Conservation (phyloP, 2,797 vertebrate genomes). For the Hipposideros larvatus region DNA sequence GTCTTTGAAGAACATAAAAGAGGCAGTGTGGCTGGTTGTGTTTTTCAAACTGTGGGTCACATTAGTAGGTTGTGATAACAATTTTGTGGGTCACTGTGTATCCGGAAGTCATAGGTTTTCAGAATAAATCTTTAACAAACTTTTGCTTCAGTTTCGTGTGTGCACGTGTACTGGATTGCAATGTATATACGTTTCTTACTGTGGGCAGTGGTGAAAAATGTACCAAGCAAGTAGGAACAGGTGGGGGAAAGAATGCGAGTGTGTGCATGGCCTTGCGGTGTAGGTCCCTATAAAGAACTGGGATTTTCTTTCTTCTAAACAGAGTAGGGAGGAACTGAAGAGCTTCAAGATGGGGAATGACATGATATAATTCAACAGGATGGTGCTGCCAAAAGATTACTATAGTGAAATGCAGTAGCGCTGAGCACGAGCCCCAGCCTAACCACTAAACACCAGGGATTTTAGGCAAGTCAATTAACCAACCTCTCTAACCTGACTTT, state of each 20-base stretch:
- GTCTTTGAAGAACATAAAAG: constrained; percentile 47
- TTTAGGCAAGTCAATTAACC: constrained; percentile 29
- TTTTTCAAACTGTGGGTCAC: constrained; percentile 43
- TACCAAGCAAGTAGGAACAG: not conserved
- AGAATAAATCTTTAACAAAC: constrained; percentile 49
- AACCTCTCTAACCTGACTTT: constrained; percentile 28
- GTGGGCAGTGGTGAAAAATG: constrained; percentile 6
- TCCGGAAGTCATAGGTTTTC: constrained; percentile 49
- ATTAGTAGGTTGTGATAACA: constrained; percentile 37
- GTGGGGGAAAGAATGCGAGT: not conserved
- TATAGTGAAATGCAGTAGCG: constrained; percentile 43
- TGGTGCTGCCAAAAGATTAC: constrained; percentile 16
- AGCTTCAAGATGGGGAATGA: constrained; percentile 24
- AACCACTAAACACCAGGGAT: not conserved
- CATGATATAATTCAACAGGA: constrained; percentile 25
- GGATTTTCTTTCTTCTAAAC: constrained; percentile 40
- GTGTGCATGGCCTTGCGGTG: not conserved
- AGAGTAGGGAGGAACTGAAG: not conserved
- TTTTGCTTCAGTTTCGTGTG: not conserved
- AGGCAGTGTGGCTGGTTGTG: constrained; percentile 47
- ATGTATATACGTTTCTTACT: not conserved
- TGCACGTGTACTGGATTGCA: not conserved
- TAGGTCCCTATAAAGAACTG: not conserved
- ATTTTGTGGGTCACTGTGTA: not conserved
- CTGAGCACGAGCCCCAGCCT: not conserved